These are phyloP conservation scores for Paraplagusia blochii DNA, from an alignment of 2,113 vertebrate species.

Conservation along the genomic window DNA sequence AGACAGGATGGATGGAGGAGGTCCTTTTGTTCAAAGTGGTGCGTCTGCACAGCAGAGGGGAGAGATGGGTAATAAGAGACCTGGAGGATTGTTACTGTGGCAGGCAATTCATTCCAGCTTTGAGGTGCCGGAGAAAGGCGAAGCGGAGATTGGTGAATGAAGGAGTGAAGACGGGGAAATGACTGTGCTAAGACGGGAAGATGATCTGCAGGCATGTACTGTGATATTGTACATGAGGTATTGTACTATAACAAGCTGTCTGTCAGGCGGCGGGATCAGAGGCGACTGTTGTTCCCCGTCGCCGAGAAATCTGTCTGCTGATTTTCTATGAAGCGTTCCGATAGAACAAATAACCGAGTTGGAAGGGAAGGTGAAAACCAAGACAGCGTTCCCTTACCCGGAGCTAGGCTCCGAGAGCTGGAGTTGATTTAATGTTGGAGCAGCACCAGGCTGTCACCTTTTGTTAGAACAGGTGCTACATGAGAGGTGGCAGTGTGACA, in stretches of 20 bases:
- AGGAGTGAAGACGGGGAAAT: conserved; percentile 49
- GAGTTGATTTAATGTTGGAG: conserved; percentile 11
- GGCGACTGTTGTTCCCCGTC: conserved; percentile 40
- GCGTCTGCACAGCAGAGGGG: conserved; percentile 53
- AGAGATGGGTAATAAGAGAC: conserved; percentile 69
- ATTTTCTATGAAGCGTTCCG: conserved; percentile 20
- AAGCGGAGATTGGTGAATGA: conserved; percentile 51
- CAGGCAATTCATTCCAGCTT: conserved; percentile 67
- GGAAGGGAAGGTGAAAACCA: conserved; percentile 29
- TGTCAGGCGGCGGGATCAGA: conserved; percentile 54
- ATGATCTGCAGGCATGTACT: conserved; percentile 53
- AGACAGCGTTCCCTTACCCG: background rate
- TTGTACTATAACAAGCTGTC: conserved; percentile 60
- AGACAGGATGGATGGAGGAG: conserved; percentile 49
- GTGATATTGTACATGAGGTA: conserved; percentile 50
- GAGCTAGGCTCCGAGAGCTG: conserved; percentile 15
- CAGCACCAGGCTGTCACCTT: conserved; percentile 9
- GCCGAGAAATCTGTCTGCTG: conserved; percentile 26
- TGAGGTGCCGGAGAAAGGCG: conserved; percentile 48
- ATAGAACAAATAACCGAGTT: conserved; percentile 32
- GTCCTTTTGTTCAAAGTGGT: conserved; percentile 67
- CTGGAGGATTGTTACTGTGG: conserved; percentile 67
- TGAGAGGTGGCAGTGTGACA: background rate
- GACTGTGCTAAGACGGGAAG: conserved; percentile 40
- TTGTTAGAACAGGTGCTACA: background rate